Conservation (phyloP, 2,797 vertebrate genomes). For the Tangara arthus region DNA sequence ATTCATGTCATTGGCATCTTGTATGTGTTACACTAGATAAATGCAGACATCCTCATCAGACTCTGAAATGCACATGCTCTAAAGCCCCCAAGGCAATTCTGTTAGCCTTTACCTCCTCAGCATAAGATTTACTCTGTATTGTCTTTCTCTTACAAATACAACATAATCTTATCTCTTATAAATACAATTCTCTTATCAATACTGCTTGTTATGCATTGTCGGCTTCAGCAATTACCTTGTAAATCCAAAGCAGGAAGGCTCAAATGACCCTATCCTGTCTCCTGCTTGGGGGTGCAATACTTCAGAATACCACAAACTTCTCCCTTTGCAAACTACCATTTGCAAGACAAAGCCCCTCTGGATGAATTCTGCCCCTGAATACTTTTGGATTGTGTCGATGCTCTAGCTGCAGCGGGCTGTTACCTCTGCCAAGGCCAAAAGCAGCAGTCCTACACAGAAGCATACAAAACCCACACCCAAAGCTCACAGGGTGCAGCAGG, state of each 20-base stretch:
- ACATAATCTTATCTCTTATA: neutral
- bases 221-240: neutral
- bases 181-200: neutral
- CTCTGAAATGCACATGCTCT: neutral
- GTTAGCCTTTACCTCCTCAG: neutral
- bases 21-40: neutral
- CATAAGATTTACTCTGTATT: neutral
- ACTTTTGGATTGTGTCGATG: neutral
- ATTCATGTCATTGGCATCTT: constrained; percentile 32
- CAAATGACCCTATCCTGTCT: neutral
- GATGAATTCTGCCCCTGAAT: neutral
- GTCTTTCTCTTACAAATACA: neutral
- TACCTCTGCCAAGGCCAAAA: neutral
- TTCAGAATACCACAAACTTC: neutral
- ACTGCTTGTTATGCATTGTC: neutral
- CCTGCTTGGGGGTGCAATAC: neutral
- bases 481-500: neutral
- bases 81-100: neutral
- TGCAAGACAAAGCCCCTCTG: neutral
- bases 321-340: neutral
- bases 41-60: neutral
- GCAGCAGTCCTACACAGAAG: neutral
- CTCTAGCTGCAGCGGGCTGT: neutral
- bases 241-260: neutral
- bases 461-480: neutral